A percentile compares a stretch with the other conserved stretches of the same genome.
These are phyloP conservation scores for Dugesia japonica DNA, from an alignment of 2,888 invertebrate genomes.

Conservation along the genomic window DNA sequence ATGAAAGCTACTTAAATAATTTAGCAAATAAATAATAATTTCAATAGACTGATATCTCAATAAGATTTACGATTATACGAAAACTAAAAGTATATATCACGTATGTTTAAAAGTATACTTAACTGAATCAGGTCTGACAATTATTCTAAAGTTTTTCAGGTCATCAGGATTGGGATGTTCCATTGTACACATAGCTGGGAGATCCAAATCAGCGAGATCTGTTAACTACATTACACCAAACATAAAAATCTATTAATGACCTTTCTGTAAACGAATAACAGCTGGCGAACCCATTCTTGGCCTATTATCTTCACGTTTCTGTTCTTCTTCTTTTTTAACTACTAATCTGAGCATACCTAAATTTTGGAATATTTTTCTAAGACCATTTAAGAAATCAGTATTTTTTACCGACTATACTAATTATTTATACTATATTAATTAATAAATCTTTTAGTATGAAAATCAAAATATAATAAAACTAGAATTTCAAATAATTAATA, in stretches of 20 bases:
- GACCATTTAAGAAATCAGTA: too few relatives aligned
- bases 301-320: constrained; percentile 14
- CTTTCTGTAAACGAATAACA: constrained; percentile 24
- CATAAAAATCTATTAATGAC: not conserved
- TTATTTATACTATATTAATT: not conserved
- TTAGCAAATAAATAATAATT: too few relatives aligned
- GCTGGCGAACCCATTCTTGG: constrained; percentile 21
- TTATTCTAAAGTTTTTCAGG: constrained; percentile 78
- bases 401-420: too few relatives aligned
- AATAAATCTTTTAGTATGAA: not conserved
- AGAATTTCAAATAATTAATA: not conserved
- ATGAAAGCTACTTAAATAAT: too few relatives aligned
- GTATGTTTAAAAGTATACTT: constrained; percentile 36
- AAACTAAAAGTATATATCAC: too few relatives aligned
- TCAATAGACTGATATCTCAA: too few relatives aligned
- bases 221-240: not conserved
- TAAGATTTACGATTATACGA: too few relatives aligned
- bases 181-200: constrained; percentile 17
- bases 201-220: constrained; percentile 24
- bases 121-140: constrained; percentile 85
- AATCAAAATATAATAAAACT: not conserved
- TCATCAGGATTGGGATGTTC: constrained; percentile 71
- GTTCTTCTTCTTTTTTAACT: constrained; percentile 21
- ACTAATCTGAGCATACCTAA: not conserved
- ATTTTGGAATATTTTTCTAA: too few relatives aligned